Evolutionary conservation across 2,113 vertebrate genomes (phyloP).

Genomic region (Phocoena sinus): DNA sequence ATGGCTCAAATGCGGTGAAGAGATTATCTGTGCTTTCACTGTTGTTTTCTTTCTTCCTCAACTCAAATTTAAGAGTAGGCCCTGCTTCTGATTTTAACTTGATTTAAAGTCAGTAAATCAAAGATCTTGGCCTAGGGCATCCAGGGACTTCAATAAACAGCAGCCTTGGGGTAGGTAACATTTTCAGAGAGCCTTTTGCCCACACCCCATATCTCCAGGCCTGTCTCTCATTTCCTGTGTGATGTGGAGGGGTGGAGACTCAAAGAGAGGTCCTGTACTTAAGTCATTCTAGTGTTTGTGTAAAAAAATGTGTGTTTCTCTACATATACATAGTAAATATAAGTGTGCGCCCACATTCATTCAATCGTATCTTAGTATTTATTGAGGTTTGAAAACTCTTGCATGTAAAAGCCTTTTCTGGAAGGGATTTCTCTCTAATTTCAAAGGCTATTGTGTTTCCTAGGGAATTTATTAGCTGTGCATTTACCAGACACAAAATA

Average conservation of each 20-base stretch:
- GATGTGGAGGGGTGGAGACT: not conserved
- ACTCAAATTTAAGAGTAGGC: not conserved
- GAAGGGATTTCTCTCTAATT: not conserved
- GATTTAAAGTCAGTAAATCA: not conserved
- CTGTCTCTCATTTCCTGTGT: slow-evolving; percentile 40
- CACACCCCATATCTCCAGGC: not conserved
- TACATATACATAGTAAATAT: not conserved
- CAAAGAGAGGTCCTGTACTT: not conserved
- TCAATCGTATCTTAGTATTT: not conserved
- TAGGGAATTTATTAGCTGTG: slow-evolving; percentile 1
- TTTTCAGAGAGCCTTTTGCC: not conserved
- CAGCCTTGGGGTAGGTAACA: not conserved
- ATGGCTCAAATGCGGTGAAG: not conserved
- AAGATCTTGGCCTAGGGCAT: not conserved
- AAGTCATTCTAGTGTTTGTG: not conserved
- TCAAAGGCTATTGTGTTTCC: slow-evolving; percentile 20
- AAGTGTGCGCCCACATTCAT: not conserved
- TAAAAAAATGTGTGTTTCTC: not conserved
- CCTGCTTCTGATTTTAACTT: slow-evolving; percentile 43
- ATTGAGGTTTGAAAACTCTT: not conserved
- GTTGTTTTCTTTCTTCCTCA: not conserved
- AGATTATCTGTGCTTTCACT: not conserved
- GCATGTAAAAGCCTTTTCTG: not conserved
- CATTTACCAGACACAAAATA: not conserved
- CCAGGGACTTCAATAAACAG: slow-evolving; percentile 1